Evolutionary conservation across 2,113 vertebrate species (phyloP).

Genomic region (Ailurus styani): DNA sequence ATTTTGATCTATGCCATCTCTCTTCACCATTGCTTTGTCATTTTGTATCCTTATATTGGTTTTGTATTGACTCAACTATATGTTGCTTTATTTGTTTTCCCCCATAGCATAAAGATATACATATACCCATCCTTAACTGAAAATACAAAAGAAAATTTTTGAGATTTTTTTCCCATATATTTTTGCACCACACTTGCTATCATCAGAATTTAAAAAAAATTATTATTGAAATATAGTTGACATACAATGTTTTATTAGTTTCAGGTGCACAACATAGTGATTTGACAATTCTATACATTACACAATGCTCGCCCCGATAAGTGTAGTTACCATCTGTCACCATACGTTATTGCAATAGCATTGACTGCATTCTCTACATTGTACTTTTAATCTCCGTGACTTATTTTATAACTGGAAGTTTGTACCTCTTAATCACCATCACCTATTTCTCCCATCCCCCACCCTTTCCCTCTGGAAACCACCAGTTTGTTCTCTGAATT

Average conservation of each 20-base stretch:
- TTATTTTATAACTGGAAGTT: not conserved
- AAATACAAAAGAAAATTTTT: not conserved
- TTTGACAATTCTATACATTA: not conserved
- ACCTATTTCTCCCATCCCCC: not conserved
- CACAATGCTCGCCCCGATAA: not conserved
- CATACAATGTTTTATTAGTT: not conserved
- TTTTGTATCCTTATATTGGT: not conserved
- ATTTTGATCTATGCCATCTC: not conserved
- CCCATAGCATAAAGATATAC: not conserved
- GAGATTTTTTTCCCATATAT: not conserved
- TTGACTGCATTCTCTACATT: not conserved
- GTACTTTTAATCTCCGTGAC: not conserved
- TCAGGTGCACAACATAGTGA: not conserved
- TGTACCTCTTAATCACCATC: not conserved
- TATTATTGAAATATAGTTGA: not conserved
- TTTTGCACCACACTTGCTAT: not conserved
- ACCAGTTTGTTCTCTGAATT: not conserved
- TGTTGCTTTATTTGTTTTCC: not conserved
- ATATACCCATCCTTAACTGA: not conserved
- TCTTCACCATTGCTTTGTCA: not conserved
- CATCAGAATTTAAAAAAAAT: not conserved
- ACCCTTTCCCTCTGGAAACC: not conserved
- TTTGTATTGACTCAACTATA: not conserved
- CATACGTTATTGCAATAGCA: not conserved
- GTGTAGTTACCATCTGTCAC: not conserved